Evolutionary conservation across 2,797 vertebrate genomes (phyloP).

Genomic region (Cynodonichthys magdalenae): DNA sequence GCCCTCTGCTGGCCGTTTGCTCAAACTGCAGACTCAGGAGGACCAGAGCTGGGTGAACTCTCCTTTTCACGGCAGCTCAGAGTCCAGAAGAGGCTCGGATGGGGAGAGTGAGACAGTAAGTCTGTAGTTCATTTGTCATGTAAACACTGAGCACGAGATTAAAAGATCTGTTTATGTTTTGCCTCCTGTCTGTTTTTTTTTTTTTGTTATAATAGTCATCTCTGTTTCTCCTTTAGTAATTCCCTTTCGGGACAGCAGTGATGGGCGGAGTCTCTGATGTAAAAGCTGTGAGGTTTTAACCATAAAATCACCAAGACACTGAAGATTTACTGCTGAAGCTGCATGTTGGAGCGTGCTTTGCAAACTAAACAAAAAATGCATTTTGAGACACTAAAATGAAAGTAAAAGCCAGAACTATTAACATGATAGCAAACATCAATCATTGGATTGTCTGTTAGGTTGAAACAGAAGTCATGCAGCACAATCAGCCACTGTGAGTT

Average conservation of each 20-base stretch:
- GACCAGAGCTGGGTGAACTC: conserved; percentile 95
- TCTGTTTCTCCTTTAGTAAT: conserved; percentile 60
- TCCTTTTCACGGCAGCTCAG: conserved; percentile 89
- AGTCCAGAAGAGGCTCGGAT: conserved; percentile 87
- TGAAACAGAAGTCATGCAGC: conserved; percentile 5
- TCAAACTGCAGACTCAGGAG: conserved; percentile 86
- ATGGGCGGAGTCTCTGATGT: conserved; percentile 25
- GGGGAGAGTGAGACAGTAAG: conserved; percentile 93
- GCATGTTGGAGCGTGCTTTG: conserved; percentile 52
- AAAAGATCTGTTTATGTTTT: neutral
- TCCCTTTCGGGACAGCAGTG: conserved; percentile 29
- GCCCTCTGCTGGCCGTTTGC: conserved; percentile 49
- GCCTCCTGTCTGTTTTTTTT: neutral
- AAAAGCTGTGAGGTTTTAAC: conserved; percentile 33
- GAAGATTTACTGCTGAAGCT: conserved; percentile 31
- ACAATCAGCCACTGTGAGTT: conserved; percentile 25
- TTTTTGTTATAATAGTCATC: conserved; percentile 5
- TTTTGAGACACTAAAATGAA: conserved; percentile 12
- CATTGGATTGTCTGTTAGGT: conserved; percentile 33
- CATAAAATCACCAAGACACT: conserved; percentile 31
- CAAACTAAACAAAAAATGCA: conserved; percentile 10
- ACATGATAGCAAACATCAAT: conserved; percentile 27
- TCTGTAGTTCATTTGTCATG: conserved; percentile 29
- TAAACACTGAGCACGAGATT: conserved; percentile 1
- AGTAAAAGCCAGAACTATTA: conserved; percentile 1